Evolutionary conservation across 1,140 invertebrate genomes (phyloP), one percentile per base, ranked within the genome.

Genomic region (Caenorhabditis brenneri): DNA sequence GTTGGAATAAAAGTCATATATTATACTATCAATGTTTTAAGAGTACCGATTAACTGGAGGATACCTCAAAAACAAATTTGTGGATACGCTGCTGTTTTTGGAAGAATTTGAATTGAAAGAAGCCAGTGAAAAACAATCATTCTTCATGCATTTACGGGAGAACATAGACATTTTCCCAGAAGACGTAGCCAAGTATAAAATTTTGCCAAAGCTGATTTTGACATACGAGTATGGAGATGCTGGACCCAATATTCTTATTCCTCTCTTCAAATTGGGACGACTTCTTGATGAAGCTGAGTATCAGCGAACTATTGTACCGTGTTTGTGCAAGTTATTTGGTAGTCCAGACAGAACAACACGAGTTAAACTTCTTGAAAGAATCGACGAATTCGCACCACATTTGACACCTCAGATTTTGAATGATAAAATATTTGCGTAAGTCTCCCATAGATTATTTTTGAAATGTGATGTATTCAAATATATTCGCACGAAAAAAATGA

Each of bases 251-350:
- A 91, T 93, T 78, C 86, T 93, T 15, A 89, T 92, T 48, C 92
- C 92, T 15, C 87, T 93, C 60, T 92, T 93, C 84, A 93, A 93
- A 90, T 91, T 92, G 69, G 87, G 88, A 15, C 46, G 86, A 48
- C 81, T 91, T 36, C 82, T 99, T 80, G 94, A 95, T 58, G 95
- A 97, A 89, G 93, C 93, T 0, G 97, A 99, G 87, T 99, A 99
- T 92, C 97, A 99, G 91, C 94, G 94, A 87, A 95, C 95, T 90
- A 97, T 99, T 89, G 96, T 99, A 36, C 97, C 97, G 0, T 98
- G 96, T 92, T 95, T 99, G 33, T 95, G 99, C 0, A 98, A 99
- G 92, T 92, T 99, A 65, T 99, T 99, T 91, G 94, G 94, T 0
- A 97, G 96, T 0, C 96, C 96, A 87, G 97, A 99, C 92, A 93